Evolutionary conservation across 2,113 vertebrate genomes (phyloP).

Genomic region (Lampris megalopsis): DNA sequence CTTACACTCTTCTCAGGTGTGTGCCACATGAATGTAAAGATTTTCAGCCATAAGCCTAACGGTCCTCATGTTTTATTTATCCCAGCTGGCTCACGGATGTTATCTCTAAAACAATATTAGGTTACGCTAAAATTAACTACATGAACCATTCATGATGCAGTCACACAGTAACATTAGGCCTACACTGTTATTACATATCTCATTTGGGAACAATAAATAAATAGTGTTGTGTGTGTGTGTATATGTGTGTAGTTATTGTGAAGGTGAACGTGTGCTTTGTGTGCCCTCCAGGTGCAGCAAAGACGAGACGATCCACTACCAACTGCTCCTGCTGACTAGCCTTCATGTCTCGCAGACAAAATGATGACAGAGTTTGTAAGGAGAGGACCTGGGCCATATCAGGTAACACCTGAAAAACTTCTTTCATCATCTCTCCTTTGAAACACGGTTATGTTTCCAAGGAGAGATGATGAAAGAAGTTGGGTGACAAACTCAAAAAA

Average conservation of each 20-base stretch:
- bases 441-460: slow-evolving; percentile 28
- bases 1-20: slow-evolving; percentile 7
- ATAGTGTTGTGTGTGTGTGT: background rate
- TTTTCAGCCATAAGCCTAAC: background rate
- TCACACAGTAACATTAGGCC: background rate
- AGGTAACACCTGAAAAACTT: slow-evolving; percentile 16
- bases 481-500: slow-evolving; percentile 25
- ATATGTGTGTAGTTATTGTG: background rate
- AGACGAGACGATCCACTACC: slow-evolving; percentile 10
- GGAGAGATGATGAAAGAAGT: slow-evolving; percentile 1
- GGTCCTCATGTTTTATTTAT: background rate
- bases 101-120: background rate
- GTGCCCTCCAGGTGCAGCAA: slow-evolving; percentile 6
- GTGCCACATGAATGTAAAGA: background rate
- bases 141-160: slow-evolving; percentile 1
- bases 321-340: slow-evolving; percentile 25
- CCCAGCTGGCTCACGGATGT: slow-evolving; percentile 1
- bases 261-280: background rate
- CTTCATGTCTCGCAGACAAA: slow-evolving; percentile 3
- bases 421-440: slow-evolving; percentile 4
- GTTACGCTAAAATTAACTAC: background rate
- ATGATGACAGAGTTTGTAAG: slow-evolving; percentile 21
- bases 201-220: background rate
- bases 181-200: background rate
- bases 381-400: slow-evolving; percentile 43